Base-by-base conservation (phyloP, 2,888 invertebrate genomes). In the Elegia similella region DNA sequence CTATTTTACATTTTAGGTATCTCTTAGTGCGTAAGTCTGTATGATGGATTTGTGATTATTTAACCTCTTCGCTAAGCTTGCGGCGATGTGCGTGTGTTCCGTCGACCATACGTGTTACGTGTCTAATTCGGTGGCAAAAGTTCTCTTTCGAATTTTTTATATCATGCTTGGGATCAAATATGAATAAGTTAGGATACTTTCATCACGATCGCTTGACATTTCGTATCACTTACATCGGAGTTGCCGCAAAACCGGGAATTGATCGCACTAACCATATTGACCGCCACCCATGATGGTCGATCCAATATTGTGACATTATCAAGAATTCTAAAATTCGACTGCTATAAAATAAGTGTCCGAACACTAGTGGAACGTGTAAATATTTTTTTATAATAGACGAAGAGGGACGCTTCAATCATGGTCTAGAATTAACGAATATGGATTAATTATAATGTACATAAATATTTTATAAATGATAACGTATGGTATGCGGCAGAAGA, bases 141-240 rank as follows among this genome's bases (percentile, higher is more conserved):
- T 74, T 63, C 62, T 50, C 70, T 69, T 71, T 70, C 69, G 69
- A 74, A 70, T 75, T 72, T 76, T 78, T 80, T 86, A 86, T 88
- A 89, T 88, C 85, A 84, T 82, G 88, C 87, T 88, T 86, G 90
- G 90, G 90, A 90, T 83, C 90, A 90, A 91, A 84, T 88, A 86
- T 74, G 72, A 69, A 80, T 88, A 88, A 86, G 86, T 85, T 83
- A 86, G 81, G 74, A 70, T 81, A 76, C 71, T 71, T 69, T 75
- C 66, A 66, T 65, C 59, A 48, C 48, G 54, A 54, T 56, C 60
- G 56, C 53, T 55, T 54, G 32, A 47, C 48, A 13, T 59, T 16
- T 56, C 42, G 44, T 56, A 46, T 52, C 23, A 42, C 29, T 55
- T 57, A 52, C 55, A 58, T 43, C 34, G 50, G 43, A 46, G 48